These are phyloP conservation scores for Coremacera marginata DNA, from an alignment of 2,888 invertebrate species.

Conservation along the genomic window DNA sequence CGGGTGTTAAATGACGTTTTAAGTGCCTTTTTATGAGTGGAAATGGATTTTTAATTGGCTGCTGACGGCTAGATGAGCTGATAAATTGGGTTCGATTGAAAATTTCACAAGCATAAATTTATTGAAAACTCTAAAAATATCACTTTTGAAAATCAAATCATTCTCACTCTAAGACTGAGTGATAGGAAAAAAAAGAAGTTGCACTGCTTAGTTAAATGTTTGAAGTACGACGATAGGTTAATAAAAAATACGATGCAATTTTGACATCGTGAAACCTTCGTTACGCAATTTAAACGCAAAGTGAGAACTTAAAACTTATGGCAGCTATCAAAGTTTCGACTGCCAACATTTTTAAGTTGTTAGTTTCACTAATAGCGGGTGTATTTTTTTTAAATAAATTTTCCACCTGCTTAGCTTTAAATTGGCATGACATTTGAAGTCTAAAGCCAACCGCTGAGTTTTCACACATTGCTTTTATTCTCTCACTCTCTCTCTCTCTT, in stretches of 20 bases:
- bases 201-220: too few relatives aligned
- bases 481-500: not conserved
- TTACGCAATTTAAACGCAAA: too few relatives aligned
- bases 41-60: slow-evolving; percentile 63
- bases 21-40: slow-evolving; percentile 63
- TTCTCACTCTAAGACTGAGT: too few relatives aligned
- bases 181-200: too few relatives aligned
- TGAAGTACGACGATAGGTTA: too few relatives aligned
- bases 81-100: not conserved
- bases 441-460: not conserved
- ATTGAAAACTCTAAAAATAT: too few relatives aligned
- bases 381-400: not conserved
- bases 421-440: not conserved
- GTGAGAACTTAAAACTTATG: not conserved
- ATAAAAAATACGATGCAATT: too few relatives aligned
- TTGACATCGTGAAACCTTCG: too few relatives aligned
- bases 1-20: slow-evolving; percentile 55
- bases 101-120: too few relatives aligned
- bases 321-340: slow-evolving; percentile 27
- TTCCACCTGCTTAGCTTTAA: not conserved
- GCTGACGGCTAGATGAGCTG: slow-evolving; percentile 55
- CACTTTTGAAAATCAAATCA: too few relatives aligned
- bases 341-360: not conserved
- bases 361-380: not conserved
- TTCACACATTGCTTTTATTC: not conserved